Conservation (phyloP, 2,888 invertebrate genomes). For the Leptopilina myrica region DNA sequence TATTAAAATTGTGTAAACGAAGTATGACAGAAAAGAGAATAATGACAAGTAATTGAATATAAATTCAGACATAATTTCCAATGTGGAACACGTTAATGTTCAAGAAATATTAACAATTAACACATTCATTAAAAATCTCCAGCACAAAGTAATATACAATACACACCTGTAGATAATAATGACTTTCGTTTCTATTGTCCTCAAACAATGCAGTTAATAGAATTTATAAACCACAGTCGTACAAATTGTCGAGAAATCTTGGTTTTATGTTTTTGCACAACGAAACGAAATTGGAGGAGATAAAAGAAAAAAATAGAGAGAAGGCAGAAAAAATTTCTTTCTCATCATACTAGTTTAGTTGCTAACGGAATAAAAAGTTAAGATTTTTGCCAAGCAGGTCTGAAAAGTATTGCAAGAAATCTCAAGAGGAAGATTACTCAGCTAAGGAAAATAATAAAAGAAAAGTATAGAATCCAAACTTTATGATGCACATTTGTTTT, state of each 20-base stretch:
- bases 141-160: too few species aligned
- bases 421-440: neutral
- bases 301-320: neutral
- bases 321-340: neutral
- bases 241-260: neutral
- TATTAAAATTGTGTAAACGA: too few species aligned
- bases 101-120: too few species aligned
- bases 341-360: too few species aligned
- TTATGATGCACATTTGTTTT: neutral
- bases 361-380: neutral
- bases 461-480: neutral
- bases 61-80: too few species aligned
- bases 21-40: too few species aligned
- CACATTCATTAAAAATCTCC: too few species aligned
- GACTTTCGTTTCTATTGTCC: slow-evolving; percentile 1
- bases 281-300: neutral
- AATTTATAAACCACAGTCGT: neutral
- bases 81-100: too few species aligned
- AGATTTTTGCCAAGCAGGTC: neutral
- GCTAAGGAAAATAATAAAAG: neutral
- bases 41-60: too few species aligned
- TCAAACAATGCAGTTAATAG: slow-evolving; percentile 17
- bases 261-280: slow-evolving; percentile 1
- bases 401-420: neutral
- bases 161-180: neutral